Conservation (phyloP, 2,888 invertebrate species). For the Eupeodes luniger region DNA sequence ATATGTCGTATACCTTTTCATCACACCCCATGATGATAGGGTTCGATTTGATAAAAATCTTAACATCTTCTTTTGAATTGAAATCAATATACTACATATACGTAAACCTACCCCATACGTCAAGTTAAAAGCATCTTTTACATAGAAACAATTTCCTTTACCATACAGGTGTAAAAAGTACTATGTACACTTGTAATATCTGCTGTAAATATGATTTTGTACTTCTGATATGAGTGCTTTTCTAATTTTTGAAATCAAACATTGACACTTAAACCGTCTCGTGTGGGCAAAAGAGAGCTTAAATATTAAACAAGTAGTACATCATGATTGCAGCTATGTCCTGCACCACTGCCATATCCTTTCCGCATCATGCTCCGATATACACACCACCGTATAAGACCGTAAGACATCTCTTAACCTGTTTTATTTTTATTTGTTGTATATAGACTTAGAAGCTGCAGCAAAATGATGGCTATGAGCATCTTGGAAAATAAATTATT, state of each 20-base stretch:
- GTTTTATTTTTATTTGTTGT: neutral
- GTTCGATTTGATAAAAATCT: too few species aligned
- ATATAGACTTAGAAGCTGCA: neutral
- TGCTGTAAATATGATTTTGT: slow-evolving; percentile 17
- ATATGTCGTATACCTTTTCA: too few species aligned
- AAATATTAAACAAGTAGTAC: slow-evolving; percentile 42
- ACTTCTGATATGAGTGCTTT: slow-evolving; percentile 34
- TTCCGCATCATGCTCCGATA: neutral
- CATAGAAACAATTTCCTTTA: too few species aligned
- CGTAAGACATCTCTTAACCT: slow-evolving; percentile 30
- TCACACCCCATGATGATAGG: too few species aligned
- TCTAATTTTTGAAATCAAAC: slow-evolving; percentile 50
- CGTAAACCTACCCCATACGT: too few species aligned
- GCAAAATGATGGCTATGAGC: slow-evolving; percentile 15
- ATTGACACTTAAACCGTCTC: slow-evolving; percentile 41
- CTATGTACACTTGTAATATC: neutral
- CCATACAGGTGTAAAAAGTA: neutral
- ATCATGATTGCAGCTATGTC: slow-evolving; percentile 29
- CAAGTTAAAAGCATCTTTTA: too few species aligned
- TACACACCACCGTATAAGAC: neutral
- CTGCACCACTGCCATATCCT: slow-evolving; percentile 6
- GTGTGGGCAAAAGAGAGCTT: slow-evolving; percentile 4
- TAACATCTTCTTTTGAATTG: too few species aligned
- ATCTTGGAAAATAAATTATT: slow-evolving; percentile 67
- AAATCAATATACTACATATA: too few species aligned